Evolutionary conservation across 2,888 invertebrate species (phyloP), one percentile per base, ranked within the genome.

Genomic region (Aphodius sticticus): DNA sequence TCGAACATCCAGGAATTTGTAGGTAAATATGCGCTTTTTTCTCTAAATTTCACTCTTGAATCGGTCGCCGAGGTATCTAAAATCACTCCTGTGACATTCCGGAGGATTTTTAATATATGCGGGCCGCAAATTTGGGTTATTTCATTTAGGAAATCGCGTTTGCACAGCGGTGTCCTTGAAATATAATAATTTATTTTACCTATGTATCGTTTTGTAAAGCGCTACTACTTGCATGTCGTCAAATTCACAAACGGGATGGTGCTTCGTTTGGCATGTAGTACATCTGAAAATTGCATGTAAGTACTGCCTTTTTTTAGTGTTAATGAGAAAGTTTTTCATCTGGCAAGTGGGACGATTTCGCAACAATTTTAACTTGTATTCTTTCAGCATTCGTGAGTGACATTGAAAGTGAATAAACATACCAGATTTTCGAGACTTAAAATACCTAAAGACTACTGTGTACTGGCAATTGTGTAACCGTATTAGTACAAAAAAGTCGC

Each of bases 291-390:
- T 26, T 9, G 26, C n/a, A 70, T 3, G 16, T 15, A 70, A 16
- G 7, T 6, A 70, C 69, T 69, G n/a, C 53, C 15, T 69, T 77
- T 69, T 74, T 76, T 77, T 6, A 38, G 70, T 12, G 36, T 53
- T 78, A 53, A 37, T 53, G 78, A 69, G 78, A 78, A 77, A 78
- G 69, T 69, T 53, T 70, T 72, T 53, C 53, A 53, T 53, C 53
- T 72, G 86, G 82, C 84, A 87, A 87, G 87, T 88, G 86, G 87
- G 87, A 86, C 86, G 87, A 77, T 84, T 84, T 85, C 84, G 82
- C 86, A 85, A 87, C 87, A 86, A 85, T 76, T 74, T 79, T 78
- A 79, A 78, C 78, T 70, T 77, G 81, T 81, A 74, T 77, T 80
- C 78, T 82, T 81, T 81, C 79, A 80, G 79, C 79, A 79, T 82